phyloP scores from a whole-genome alignment of 1,140 invertebrate genomes.

The Aphelinus certus region DNA sequence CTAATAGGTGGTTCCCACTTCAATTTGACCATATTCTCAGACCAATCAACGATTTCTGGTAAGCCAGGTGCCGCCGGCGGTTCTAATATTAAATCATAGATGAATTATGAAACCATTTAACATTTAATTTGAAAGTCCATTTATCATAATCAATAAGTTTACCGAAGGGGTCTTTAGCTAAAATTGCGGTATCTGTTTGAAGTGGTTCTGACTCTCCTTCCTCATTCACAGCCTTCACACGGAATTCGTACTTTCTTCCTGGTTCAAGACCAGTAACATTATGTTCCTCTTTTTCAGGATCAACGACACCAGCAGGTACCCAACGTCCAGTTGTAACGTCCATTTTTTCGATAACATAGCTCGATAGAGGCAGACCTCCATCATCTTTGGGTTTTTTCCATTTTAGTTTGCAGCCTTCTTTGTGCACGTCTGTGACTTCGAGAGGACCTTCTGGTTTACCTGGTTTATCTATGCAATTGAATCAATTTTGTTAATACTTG shows the following conservation, averaged over 20 bases:
- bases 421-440: conserved; percentile 91
- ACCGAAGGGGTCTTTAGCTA: conserved; percentile 97
- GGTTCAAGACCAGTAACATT: conserved; percentile 90
- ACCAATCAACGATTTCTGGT: conserved; percentile 93
- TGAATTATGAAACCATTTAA: conserved; percentile 6
- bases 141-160: conserved; percentile 36
- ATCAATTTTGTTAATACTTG: conserved; percentile 15
- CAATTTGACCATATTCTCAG: conserved; percentile 90
- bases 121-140: conserved; percentile 19
- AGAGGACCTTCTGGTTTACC: conserved; percentile 93
- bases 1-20: conserved; percentile 95
- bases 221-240: conserved; percentile 94
- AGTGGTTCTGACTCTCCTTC: conserved; percentile 95
- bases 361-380: conserved; percentile 89
- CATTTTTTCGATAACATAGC: conserved; percentile 94
- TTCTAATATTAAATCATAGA: conserved; percentile 64
- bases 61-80: conserved; percentile 87
- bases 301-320: conserved; percentile 86
- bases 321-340: conserved; percentile 87
- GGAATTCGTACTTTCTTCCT: conserved; percentile 93
- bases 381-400: conserved; percentile 97
- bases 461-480: conserved; percentile 80
- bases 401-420: conserved; percentile 92
- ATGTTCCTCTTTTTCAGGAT: conserved; percentile 86
- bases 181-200: conserved; percentile 83